These are phyloP conservation scores for Poeciliopsis infans DNA, from an alignment of 2,797 vertebrate genomes.

Conservation along the genomic window DNA sequence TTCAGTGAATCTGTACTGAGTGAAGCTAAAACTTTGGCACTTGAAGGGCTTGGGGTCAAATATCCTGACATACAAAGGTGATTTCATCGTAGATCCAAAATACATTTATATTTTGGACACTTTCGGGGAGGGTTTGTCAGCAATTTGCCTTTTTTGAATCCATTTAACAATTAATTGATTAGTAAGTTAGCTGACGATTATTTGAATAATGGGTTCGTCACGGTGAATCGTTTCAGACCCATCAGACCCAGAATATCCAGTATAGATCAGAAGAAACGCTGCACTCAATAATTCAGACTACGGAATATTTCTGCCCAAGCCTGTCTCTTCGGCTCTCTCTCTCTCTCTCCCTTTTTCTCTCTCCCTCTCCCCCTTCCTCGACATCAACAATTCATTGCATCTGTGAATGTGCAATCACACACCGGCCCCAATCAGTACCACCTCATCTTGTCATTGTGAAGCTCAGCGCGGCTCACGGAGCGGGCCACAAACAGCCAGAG, in stretches of 20 bases:
- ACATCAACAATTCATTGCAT: slow-evolving; percentile 78
- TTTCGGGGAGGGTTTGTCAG: too few species aligned
- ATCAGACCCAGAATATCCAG: slow-evolving; percentile 6
- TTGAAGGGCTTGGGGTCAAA: too few species aligned
- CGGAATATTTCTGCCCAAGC: slow-evolving; percentile 65
- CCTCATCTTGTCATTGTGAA: slow-evolving; percentile 62
- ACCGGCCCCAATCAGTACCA: slow-evolving; percentile 60
- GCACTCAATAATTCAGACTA: slow-evolving; percentile 74
- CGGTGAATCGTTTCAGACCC: too few species aligned
- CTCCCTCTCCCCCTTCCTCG: slow-evolving; percentile 38
- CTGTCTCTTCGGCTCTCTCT: not conserved
- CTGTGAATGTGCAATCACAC: slow-evolving; percentile 72
- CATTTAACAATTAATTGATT: too few species aligned
- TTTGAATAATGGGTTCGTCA: too few species aligned
- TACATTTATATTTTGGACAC: too few species aligned
- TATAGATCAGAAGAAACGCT: slow-evolving; percentile 30
- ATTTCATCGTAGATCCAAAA: too few species aligned
- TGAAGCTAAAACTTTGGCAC: too few species aligned
- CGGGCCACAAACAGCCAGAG: slow-evolving; percentile 45
- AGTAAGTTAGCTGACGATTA: too few species aligned
- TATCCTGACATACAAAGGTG: too few species aligned
- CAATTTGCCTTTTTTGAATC: too few species aligned
- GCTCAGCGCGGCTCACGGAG: slow-evolving; percentile 44
- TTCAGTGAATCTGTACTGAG: too few species aligned
- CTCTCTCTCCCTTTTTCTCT: not conserved